Evolutionary conservation across 2,888 invertebrate species (phyloP), one percentile per base, ranked within the genome.

Genomic region (Orchesellides sinensis): DNA sequence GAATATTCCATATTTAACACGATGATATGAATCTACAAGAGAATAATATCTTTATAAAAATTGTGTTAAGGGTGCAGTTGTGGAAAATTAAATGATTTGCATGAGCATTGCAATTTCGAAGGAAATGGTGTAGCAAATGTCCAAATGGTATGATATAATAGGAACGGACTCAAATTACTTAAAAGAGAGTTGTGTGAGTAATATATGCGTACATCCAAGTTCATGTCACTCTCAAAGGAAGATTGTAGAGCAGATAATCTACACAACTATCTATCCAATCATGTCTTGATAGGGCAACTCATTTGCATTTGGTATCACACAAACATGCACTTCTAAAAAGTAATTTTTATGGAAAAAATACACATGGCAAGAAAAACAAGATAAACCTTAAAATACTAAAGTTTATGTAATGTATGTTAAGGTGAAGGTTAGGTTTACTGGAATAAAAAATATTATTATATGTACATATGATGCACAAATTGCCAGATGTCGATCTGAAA

Each of bases 291-390:
- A 54, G 54, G 25, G 21, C 25, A 5, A 29, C 32, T 72, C 56
- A 80, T 80, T 80, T 80, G 80, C 80, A 72, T 80, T 29, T 1
- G 32, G 17, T 52, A 73, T 73, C 80, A 80, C 59, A 72, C 70
- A 8, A 69, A 69, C 69, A 78, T 78, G 68, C 78, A 49, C 29
- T n/a, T 54, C 40, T 45, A 47, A 32, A 68, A 66, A 63, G 54
- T 29, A 65, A 65, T n/a, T n/a, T n/a, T n/a, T n/a, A n/a, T n/a
- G n/a, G n/a, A n/a, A n/a, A n/a, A n/a, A n/a, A n/a, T 27, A 6
- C 29, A 61, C 19, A 2, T 61, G 35, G 45, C 25, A 52, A 19
- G 1, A 17, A 47, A 17, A n/a, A n/a, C n/a, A n/a, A n/a, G n/a
- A n/a, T n/a, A n/a, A n/a, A n/a, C n/a, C n/a, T n/a, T n/a, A n/a